These are phyloP conservation scores for Lucinisca nassula DNA, from an alignment of 2,888 invertebrate species.

Conservation along the genomic window DNA sequence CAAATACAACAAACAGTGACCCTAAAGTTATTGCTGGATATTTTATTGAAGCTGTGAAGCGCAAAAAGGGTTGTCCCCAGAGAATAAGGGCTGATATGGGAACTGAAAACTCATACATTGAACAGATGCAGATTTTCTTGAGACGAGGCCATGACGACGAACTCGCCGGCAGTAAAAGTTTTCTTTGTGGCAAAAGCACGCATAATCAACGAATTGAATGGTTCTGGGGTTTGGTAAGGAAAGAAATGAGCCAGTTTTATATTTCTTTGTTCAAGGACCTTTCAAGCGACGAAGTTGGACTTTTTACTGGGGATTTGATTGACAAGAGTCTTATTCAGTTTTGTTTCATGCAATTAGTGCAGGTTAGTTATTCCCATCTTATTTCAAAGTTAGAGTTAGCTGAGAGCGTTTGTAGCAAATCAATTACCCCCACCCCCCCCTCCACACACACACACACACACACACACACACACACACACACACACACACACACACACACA, in stretches of 20 bases:
- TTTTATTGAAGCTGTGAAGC: neutral
- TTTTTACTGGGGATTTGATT: too few relatives aligned
- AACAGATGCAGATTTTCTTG: constrained; percentile 26
- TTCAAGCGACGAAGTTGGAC: neutral
- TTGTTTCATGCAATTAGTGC: too few relatives aligned
- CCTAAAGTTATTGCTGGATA: constrained; percentile 27
- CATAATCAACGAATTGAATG: constrained; percentile 25
- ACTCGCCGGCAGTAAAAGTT: constrained; percentile 5
- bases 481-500: too few relatives aligned
- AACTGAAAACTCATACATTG: constrained; percentile 13
- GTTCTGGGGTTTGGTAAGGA: constrained; percentile 27
- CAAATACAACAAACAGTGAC: constrained; percentile 17
- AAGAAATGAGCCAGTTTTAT: constrained; percentile 4
- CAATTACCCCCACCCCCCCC: too few relatives aligned
- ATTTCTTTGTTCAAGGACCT: constrained; percentile 9
- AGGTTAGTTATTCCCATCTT: too few relatives aligned
- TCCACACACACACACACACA: too few relatives aligned
- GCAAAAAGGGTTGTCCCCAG: neutral
- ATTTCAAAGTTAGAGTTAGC: too few relatives aligned
- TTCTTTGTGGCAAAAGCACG: constrained; percentile 30
- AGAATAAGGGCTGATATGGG: constrained; percentile 9
- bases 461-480: too few relatives aligned
- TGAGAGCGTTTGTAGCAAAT: too few relatives aligned
- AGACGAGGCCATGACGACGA: neutral
- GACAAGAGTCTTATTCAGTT: too few relatives aligned